Conservation (phyloP, 2,113 vertebrate genomes). For the Labeo catla region DNA sequence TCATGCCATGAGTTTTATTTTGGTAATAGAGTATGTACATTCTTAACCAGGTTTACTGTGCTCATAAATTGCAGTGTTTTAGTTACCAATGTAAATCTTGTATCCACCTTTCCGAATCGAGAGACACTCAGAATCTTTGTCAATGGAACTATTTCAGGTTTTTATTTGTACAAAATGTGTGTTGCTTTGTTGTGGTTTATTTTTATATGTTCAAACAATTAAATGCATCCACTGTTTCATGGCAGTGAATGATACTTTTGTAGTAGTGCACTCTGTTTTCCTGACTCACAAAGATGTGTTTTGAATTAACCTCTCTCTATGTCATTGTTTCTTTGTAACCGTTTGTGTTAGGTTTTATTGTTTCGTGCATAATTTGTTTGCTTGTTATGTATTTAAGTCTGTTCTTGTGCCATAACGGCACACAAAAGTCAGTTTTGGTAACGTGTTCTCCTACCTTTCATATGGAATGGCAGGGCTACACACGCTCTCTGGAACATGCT, state of each 20-base stretch:
- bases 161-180: constrained; percentile 88
- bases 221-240: constrained; percentile 76
- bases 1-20: constrained; percentile 81
- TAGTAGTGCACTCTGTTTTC: constrained; percentile 66
- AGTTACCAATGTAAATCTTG: constrained; percentile 89
- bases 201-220: constrained; percentile 77
- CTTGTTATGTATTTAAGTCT: background rate
- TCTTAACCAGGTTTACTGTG: constrained; percentile 88
- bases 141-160: constrained; percentile 92
- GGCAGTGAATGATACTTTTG: constrained; percentile 72
- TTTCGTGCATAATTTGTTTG: background rate
- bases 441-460: constrained; percentile 22
- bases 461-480: constrained; percentile 29
- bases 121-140: constrained; percentile 87
- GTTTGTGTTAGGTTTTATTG: background rate
- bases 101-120: constrained; percentile 82
- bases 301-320: background rate
- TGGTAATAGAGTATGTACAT: constrained; percentile 84
- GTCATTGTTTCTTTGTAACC: background rate
- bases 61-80: constrained; percentile 87
- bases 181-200: constrained; percentile 83
- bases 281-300: constrained; percentile 33
- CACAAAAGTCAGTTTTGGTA: constrained; percentile 30
- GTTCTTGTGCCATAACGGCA: background rate
- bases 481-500: constrained; percentile 37